phyloP scores from a whole-genome alignment of 2,888 invertebrate genomes.

The Drosophila macrospina region DNA sequence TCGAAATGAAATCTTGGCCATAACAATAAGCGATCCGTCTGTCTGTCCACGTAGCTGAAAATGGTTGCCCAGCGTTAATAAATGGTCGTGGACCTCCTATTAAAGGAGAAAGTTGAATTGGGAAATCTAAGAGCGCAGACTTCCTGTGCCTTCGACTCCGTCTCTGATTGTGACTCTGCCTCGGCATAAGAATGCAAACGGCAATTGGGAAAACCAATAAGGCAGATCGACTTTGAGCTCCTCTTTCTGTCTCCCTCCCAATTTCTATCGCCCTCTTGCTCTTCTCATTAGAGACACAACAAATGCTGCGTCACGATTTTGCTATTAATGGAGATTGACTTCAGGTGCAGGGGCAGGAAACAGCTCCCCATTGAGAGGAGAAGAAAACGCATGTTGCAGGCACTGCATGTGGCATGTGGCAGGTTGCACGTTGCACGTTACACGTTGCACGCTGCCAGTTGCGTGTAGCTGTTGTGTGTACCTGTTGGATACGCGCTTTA shows the following conservation, averaged over 20 bases:
- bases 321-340: slow-evolving; percentile 52
- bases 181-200: slow-evolving; percentile 34
- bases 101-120: slow-evolving; percentile 67
- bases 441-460: slow-evolving; percentile 6
- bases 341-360: slow-evolving; percentile 11
- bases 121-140: slow-evolving; percentile 27
- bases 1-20: slow-evolving; percentile 30
- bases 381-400: slow-evolving; percentile 44
- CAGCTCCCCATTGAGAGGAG: slow-evolving; percentile 40
- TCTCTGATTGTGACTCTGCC: slow-evolving; percentile 6
- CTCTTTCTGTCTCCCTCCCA: neutral
- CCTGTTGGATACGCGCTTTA: slow-evolving; percentile 43
- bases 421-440: slow-evolving; percentile 20
- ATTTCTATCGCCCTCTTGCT: neutral
- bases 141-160: slow-evolving; percentile 29
- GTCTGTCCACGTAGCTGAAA: neutral
- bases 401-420: slow-evolving; percentile 18
- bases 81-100: slow-evolving; percentile 51
- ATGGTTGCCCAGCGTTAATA: slow-evolving; percentile 40
- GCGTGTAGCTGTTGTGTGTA: slow-evolving; percentile 21
- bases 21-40: slow-evolving; percentile 35
- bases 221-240: slow-evolving; percentile 33
- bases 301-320: slow-evolving; percentile 79
- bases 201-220: slow-evolving; percentile 51
- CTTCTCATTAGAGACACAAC: slow-evolving; percentile 68